phyloP scores from a whole-genome alignment of 23 tunicate genomes.

The Diplosoma virens region DNA sequence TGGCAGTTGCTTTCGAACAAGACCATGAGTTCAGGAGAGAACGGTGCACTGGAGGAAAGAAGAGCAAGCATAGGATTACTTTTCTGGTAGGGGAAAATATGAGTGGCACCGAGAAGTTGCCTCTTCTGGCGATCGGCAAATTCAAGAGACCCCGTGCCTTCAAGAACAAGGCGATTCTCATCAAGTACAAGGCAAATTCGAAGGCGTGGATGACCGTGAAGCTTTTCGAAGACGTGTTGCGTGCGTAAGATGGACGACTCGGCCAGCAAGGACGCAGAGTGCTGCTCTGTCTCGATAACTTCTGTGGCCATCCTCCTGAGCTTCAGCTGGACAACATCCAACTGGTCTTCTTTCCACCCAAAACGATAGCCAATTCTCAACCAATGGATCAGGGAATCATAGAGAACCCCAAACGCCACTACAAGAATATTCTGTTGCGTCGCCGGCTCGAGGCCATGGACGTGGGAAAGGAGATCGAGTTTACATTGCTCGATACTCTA shows the following conservation, averaged over 20 bases:
- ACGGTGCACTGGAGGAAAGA: slow-evolving; percentile 48
- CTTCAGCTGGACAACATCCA: slow-evolving; percentile 42
- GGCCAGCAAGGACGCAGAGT: slow-evolving; percentile 52
- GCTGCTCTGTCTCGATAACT: slow-evolving; percentile 35
- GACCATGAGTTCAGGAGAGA: slow-evolving; percentile 19
- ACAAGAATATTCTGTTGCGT: slow-evolving; percentile 18
- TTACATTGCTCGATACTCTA: slow-evolving; percentile 38
- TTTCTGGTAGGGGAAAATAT: slow-evolving; percentile 41
- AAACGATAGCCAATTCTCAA: slow-evolving; percentile 33
- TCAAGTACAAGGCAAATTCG: slow-evolving; percentile 34
- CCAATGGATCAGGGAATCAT: slow-evolving; percentile 35
- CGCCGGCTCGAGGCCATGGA: slow-evolving; percentile 24
- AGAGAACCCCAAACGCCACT: slow-evolving; percentile 56
- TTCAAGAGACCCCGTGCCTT: slow-evolving; percentile 27
- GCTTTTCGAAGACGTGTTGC: slow-evolving; percentile 55
- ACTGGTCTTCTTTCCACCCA: slow-evolving; percentile 42
- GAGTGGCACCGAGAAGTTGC: slow-evolving; percentile 42
- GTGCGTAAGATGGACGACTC: slow-evolving; percentile 40
- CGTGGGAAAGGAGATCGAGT: slow-evolving; percentile 44
- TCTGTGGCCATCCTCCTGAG: slow-evolving; percentile 40
- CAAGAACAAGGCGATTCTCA: slow-evolving; percentile 38
- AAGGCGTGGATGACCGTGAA: slow-evolving; percentile 23
- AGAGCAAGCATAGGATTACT: slow-evolving; percentile 47
- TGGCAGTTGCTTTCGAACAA: slow-evolving; percentile 31
- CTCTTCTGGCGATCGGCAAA: slow-evolving; percentile 47